These are phyloP conservation scores for Halcyon smyrnensis DNA, from an alignment of 2,797 vertebrate species.

Conservation along the genomic window DNA sequence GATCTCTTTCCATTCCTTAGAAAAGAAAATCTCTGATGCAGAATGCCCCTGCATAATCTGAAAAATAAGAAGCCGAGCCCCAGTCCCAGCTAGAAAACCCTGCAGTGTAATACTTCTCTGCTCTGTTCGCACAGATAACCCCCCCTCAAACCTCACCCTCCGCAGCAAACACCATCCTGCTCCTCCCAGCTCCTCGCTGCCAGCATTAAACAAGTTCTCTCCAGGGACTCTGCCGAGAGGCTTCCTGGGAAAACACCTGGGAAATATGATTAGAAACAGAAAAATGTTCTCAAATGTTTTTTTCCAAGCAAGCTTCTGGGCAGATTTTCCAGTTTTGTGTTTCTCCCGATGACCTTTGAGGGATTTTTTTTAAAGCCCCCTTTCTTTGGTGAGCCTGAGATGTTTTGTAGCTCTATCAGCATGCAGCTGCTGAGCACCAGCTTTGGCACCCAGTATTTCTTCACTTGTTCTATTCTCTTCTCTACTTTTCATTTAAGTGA, in stretches of 20 bases:
- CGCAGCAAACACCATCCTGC: background rate
- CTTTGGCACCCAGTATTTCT: background rate
- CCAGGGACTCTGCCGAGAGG: background rate
- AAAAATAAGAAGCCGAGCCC: background rate
- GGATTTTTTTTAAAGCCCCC: background rate
- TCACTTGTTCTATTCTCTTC: background rate
- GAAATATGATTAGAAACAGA: background rate
- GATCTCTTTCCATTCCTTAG: background rate
- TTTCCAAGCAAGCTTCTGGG: background rate
- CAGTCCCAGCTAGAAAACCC: background rate
- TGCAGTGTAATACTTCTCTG: background rate
- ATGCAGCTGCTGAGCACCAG: background rate
- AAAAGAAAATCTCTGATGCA: background rate
- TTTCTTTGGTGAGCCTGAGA: background rate
- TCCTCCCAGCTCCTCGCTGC: background rate
- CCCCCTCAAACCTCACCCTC: fast-evolving
- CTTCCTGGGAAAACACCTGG: background rate
- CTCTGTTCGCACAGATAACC: background rate
- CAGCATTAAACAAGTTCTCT: background rate
- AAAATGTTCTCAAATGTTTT: background rate
- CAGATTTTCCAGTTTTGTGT: background rate
- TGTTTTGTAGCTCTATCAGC: background rate
- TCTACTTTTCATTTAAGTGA: no score
- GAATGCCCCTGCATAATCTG: background rate
- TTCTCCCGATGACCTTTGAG: background rate